phyloP scores from a whole-genome alignment of 2,797 vertebrate species.

The Anguilla megastoma region DNA sequence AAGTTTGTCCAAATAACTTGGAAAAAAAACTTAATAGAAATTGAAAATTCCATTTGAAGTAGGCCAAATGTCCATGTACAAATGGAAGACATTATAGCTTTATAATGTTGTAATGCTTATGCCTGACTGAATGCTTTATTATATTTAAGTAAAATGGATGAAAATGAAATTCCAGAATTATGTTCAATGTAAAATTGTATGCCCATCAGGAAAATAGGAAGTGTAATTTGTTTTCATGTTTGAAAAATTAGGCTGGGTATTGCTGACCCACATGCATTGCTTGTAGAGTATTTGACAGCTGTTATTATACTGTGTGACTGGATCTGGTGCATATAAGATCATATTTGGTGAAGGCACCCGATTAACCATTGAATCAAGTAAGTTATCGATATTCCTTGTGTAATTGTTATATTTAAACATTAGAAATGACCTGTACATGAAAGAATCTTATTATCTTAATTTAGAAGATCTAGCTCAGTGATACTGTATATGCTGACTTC shows the following conservation, averaged over 20 bases:
- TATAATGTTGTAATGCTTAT: not conserved
- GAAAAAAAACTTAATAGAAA: too few relatives aligned
- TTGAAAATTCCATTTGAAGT: not conserved
- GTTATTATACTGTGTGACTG: constrained; percentile 18
- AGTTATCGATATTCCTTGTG: not conserved
- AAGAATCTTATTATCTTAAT: too few relatives aligned
- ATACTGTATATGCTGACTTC: too few relatives aligned
- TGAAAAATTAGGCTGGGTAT: not conserved
- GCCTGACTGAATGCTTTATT: not conserved
- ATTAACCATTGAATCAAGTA: constrained; percentile 3
- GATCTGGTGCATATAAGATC: not conserved
- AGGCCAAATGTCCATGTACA: not conserved
- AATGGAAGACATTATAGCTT: not conserved
- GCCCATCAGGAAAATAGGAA: too few relatives aligned
- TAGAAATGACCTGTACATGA: not conserved
- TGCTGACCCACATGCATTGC: not conserved
- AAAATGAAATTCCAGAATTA: not conserved
- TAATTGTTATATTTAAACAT: not conserved
- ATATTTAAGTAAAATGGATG: not conserved
- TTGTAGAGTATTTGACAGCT: constrained; percentile 1
- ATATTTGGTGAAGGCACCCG: constrained; percentile 13
- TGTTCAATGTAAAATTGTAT: too few relatives aligned
- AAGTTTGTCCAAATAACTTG: too few relatives aligned
- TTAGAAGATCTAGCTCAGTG: too few relatives aligned
- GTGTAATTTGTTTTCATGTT: not conserved